These are phyloP conservation scores for Liposcelis brunnea DNA, from an alignment of 2,888 invertebrate genomes.

Conservation along the genomic window DNA sequence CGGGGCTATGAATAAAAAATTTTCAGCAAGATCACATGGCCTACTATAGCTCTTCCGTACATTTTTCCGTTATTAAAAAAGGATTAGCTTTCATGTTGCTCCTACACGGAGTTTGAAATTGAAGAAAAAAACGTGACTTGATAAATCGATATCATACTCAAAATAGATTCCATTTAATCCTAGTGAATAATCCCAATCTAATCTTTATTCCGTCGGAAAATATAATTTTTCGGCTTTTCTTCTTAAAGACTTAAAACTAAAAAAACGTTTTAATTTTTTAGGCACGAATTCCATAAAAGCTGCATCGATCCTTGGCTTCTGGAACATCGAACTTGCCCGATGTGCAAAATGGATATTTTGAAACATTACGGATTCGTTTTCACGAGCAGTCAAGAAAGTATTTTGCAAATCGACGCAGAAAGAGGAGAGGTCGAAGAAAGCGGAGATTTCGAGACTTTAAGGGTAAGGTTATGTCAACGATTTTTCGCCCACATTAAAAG, in stretches of 20 bases:
- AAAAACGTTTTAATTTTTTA: slow-evolving; percentile 31
- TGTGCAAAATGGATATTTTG: slow-evolving; percentile 93
- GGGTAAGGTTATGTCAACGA: slow-evolving; percentile 21
- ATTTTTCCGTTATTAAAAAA: too few species aligned
- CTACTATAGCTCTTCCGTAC: too few species aligned
- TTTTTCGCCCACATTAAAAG: slow-evolving; percentile 18
- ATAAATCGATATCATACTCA: neutral
- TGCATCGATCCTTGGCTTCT: slow-evolving; percentile 94
- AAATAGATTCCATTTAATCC: slow-evolving; percentile 1
- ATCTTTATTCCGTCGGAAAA: neutral
- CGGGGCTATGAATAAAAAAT: too few species aligned
- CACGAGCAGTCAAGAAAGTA: slow-evolving; percentile 70
- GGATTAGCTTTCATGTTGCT: too few species aligned
- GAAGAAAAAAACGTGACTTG: too few species aligned
- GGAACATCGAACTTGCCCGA: slow-evolving; percentile 88
- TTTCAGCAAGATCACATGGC: too few species aligned
- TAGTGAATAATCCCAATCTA: slow-evolving; percentile 3
- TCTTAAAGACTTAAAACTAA: too few species aligned
- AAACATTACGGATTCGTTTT: slow-evolving; percentile 77
- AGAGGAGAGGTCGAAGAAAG: slow-evolving; percentile 23
- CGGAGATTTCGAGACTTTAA: slow-evolving; percentile 16
- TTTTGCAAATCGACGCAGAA: slow-evolving; percentile 46
- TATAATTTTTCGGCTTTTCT: slow-evolving; percentile 11
- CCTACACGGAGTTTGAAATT: too few species aligned
- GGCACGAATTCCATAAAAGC: slow-evolving; percentile 88